Evolutionary conservation across 2,113 vertebrate genomes (phyloP).

Genomic region (Colossoma macropomum): DNA sequence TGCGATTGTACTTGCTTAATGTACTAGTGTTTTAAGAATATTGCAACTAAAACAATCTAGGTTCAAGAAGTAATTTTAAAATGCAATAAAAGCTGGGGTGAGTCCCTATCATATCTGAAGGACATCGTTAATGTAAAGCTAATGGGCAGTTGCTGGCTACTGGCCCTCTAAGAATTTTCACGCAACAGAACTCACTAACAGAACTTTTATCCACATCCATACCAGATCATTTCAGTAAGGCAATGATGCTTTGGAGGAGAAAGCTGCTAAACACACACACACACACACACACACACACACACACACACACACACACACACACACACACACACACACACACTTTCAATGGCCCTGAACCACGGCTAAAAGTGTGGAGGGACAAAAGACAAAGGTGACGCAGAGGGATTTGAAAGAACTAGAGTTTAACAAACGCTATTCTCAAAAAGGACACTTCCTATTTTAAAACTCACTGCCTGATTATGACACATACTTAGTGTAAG

Average conservation of each 20-base stretch:
- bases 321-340: not conserved
- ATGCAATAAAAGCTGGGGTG: constrained; percentile 3
- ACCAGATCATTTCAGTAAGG: constrained; percentile 24
- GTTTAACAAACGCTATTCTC: not conserved
- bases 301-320: not conserved
- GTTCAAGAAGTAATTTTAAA: not conserved
- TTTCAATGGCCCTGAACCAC: not conserved
- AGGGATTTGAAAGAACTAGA: not conserved
- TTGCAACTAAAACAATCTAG: constrained; percentile 4
- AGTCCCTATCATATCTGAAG: not conserved
- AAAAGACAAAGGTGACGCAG: not conserved
- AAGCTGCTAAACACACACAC: not conserved
- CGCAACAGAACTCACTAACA: not conserved
- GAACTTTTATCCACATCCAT: not conserved
- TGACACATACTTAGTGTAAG: not conserved
- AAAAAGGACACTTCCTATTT: constrained; percentile 39
- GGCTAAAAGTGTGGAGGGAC: not conserved
- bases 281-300: not conserved
- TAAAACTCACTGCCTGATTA: constrained; percentile 8
- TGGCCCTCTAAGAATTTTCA: not conserved
- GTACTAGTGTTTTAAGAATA: constrained; percentile 10
- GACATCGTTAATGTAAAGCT: not conserved
- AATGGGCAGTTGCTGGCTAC: not conserved
- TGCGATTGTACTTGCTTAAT: constrained; percentile 23
- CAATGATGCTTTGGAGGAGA: constrained; percentile 32